phyloP scores from a whole-genome alignment of 2,113 vertebrate species.

The Varanus komodoensis region DNA sequence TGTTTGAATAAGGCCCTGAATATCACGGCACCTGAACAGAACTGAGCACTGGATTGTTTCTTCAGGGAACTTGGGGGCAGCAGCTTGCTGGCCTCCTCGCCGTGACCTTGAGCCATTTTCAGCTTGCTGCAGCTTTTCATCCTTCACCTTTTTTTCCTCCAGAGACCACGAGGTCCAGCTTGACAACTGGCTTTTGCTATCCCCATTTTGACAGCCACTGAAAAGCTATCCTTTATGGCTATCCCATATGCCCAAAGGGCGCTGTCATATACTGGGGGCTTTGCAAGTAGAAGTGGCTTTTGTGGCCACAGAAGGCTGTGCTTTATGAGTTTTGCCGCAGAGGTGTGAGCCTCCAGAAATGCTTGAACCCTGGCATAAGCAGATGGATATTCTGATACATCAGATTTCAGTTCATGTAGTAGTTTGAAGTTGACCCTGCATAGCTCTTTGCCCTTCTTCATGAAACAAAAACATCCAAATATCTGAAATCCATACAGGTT shows the following conservation, averaged over 20 bases:
- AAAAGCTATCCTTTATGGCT: constrained; percentile 4
- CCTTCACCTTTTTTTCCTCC: too few species aligned
- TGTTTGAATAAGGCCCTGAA: too few species aligned
- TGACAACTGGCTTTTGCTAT: too few species aligned
- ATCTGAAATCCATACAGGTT: neutral
- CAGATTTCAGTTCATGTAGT: neutral
- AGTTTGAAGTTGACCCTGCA: neutral
- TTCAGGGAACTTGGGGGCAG: too few species aligned
- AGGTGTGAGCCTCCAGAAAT: neutral
- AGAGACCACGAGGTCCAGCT: too few species aligned
- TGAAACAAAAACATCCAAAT: neutral
- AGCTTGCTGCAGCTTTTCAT: too few species aligned
- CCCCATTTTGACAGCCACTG: neutral
- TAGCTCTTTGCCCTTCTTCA: neutral
- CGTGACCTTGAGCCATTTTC: too few species aligned
- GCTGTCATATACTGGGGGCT: constrained; percentile 7
- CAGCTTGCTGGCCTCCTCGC: too few species aligned
- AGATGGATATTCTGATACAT: neutral
- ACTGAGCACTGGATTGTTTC: too few species aligned
- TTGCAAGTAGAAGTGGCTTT: constrained; percentile 21
- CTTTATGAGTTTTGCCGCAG: neutral
- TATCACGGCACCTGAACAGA: too few species aligned
- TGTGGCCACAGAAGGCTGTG: neutral
- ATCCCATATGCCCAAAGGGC: constrained; percentile 10
- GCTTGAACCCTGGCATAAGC: neutral